Percentiles rank a stretch among this genome's conserved stretches.
Evolutionary conservation across 2,888 invertebrate species (phyloP).

Genomic region (Morpho achilles): DNA sequence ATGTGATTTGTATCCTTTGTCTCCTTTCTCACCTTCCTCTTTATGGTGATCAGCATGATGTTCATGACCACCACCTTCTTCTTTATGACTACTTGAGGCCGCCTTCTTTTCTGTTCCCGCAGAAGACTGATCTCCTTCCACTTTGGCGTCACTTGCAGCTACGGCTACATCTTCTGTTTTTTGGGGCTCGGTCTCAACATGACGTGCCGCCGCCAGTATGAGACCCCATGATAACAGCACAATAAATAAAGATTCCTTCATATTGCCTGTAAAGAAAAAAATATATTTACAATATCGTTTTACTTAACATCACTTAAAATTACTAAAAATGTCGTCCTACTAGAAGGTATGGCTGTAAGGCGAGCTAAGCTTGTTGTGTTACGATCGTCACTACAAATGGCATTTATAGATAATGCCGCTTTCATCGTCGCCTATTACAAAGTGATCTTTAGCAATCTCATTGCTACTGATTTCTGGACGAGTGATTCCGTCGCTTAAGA

Average conservation of each 20-base stretch:
- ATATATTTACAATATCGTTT: conserved; percentile 6
- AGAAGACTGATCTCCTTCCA: conserved; percentile 57
- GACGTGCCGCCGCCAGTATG: conserved; percentile 48
- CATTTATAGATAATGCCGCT: conserved; percentile 74
- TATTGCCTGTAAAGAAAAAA: conserved; percentile 38
- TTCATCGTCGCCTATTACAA: conserved; percentile 70
- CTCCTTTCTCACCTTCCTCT: conserved; percentile 86
- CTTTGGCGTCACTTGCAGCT: conserved; percentile 22
- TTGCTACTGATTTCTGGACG: conserved; percentile 73
- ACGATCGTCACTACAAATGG: conserved; percentile 57
- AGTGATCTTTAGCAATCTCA: conserved; percentile 67
- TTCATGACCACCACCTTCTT: conserved; percentile 84
- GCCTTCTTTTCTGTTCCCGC: conserved; percentile 74
- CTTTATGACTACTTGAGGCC: conserved; percentile 73
- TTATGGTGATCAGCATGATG: conserved; percentile 84
- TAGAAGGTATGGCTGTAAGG: conserved; percentile 44
- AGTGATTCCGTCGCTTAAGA: conserved; percentile 52
- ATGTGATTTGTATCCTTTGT: conserved; percentile 87
- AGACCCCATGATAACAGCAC: conserved; percentile 50
- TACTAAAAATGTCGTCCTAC: conserved; percentile 32
- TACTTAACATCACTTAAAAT: conserved; percentile 7
- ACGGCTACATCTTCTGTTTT: conserved; percentile 24
- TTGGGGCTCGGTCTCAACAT: conserved; percentile 46
- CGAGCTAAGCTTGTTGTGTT: conserved; percentile 55
- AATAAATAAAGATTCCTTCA: conserved; percentile 55